Base-by-base conservation (phyloP, 1,140 invertebrate species). In the Leptonema lineaticorne region DNA sequence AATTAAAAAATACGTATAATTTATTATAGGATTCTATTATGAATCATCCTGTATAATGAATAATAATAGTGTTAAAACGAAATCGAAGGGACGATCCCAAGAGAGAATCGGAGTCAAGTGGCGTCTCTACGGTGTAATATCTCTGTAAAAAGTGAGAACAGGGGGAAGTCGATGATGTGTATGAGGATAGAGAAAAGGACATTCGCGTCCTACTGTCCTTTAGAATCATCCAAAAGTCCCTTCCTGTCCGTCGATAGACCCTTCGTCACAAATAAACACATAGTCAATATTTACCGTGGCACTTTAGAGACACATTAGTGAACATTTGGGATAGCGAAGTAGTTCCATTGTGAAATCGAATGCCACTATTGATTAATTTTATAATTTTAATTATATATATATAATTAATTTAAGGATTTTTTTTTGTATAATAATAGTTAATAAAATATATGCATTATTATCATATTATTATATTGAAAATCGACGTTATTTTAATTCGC, bases 211-310 rank as follows among this genome's bases (percentile, higher is more conserved):
- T n/a, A n/a, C n/a, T n/a, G n/a, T n/a, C n/a, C n/a, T n/a, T n/a
- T n/a, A n/a, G n/a, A n/a, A n/a, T n/a, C n/a, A n/a, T n/a, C n/a
- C n/a, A n/a, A n/a, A n/a, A 62, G 58, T 7, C 18, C 58, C 58
- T 62, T 62, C 58, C 58, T 62, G 58, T 62, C 58, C 58, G 33
- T 41, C 29, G 24, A 22, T 30, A 28, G 58, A 6, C 58, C 58
- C 58, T 41, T 62, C 58, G 41, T 14, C 45, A 53, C 62, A 64
- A 64, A 64, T 45, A 64, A 29, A 50, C 62, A 64, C 62, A 46
- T 26, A 16, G 62, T 64, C 62, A 64, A 64, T 64, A 64, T 64
- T 64, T 64, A 27, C 62, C n/a, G 14, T 22, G 29, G 29, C 58
- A 62, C 58, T 62, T 41, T 22, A 20, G n/a, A 8, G 20, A 16